A percentile compares a stretch with the other conserved stretches of the same genome.
phyloP scores from a whole-genome alignment of 2,797 vertebrate genomes.

The Momotus momota region DNA sequence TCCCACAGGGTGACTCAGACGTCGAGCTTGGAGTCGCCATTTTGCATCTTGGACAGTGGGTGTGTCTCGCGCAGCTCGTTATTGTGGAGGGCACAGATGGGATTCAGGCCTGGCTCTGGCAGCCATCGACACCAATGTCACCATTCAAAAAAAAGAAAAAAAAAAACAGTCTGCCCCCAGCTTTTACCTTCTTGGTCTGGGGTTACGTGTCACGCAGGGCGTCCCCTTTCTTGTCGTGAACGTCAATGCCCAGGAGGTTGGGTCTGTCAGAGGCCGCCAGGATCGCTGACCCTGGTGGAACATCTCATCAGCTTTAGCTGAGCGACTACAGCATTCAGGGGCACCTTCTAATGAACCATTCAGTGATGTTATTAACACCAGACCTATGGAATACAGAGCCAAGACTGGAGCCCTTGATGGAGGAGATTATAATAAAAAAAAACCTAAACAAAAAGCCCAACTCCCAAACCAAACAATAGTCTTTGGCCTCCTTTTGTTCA shows the following conservation, averaged over 20 bases:
- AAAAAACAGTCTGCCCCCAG: not conserved
- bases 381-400: not conserved
- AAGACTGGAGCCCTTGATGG: not conserved
- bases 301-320: not conserved
- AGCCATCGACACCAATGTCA: not conserved
- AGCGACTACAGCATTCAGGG: not conserved
- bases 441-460: not conserved
- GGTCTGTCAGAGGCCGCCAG: not conserved
- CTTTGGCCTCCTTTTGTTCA: not conserved
- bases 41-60: not conserved
- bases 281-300: not conserved
- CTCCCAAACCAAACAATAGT: not conserved
- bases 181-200: not conserved
- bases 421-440: not conserved
- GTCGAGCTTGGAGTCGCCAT: slow-evolving; percentile 7
- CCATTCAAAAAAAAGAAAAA: not conserved
- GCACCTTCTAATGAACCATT: not conserved
- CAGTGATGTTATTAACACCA: not conserved
- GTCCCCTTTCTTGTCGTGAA: not conserved
- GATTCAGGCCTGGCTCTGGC: not conserved
- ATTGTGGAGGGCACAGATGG: not conserved
- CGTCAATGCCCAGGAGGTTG: not conserved
- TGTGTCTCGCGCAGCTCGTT: not conserved
- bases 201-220: rapidly evolving
- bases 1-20: slow-evolving; percentile 13